Evolutionary conservation across 2,113 vertebrate species (phyloP).

Genomic region (Sinosuthora webbiana): DNA sequence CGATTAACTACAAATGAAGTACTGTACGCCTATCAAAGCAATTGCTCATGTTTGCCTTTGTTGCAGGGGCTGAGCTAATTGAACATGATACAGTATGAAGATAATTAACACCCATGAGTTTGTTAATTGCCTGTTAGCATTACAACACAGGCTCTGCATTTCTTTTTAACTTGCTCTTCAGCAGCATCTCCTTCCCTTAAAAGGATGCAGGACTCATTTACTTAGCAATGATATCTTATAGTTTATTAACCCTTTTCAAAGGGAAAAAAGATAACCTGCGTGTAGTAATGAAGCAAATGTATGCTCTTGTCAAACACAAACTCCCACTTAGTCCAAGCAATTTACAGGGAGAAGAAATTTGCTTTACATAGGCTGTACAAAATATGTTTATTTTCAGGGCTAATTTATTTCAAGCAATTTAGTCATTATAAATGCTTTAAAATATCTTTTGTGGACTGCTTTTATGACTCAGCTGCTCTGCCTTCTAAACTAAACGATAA

Average conservation of each 20-base stretch:
- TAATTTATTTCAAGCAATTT: constrained; percentile 77
- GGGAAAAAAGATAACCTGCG: neutral
- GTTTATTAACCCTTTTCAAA: constrained; percentile 75
- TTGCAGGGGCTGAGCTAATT: constrained; percentile 87
- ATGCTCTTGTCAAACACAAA: constrained; percentile 58
- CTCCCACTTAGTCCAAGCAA: constrained; percentile 49
- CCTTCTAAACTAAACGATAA: constrained; percentile 73
- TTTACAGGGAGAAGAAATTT: constrained; percentile 68
- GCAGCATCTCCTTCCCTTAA: constrained; percentile 63
- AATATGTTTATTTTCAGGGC: constrained; percentile 73
- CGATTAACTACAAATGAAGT: constrained; percentile 93
- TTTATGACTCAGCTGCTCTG: constrained; percentile 79
- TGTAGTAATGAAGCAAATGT: constrained; percentile 66
- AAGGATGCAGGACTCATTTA: constrained; percentile 68
- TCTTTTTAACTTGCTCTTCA: constrained; percentile 77
- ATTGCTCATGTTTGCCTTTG: constrained; percentile 87
- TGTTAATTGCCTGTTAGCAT: constrained; percentile 90
- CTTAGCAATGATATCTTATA: constrained; percentile 64
- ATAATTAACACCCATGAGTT: constrained; percentile 89
- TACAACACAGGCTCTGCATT: constrained; percentile 78
- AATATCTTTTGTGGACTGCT: constrained; percentile 66
- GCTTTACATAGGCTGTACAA: constrained; percentile 68
- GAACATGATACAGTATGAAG: constrained; percentile 88
- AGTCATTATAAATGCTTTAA: constrained; percentile 69
- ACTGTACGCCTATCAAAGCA: constrained; percentile 87